Percentiles rank a stretch among this genome's conserved stretches.
Evolutionary conservation across 2,888 invertebrate genomes (phyloP).

Genomic region (Polymixis flavicincta): DNA sequence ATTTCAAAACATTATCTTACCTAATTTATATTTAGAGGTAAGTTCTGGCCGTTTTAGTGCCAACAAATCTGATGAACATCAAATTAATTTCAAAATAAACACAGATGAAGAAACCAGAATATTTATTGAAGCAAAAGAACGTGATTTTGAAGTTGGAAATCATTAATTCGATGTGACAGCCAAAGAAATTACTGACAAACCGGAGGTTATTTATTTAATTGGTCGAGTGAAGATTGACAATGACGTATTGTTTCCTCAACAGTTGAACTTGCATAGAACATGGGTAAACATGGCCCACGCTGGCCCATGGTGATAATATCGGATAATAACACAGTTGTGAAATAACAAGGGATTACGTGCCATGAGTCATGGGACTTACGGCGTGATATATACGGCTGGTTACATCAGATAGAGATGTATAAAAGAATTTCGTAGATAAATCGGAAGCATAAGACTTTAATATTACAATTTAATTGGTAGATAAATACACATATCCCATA

Average conservation of each 20-base stretch:
- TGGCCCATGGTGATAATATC: constrained; percentile 73
- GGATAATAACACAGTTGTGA: constrained; percentile 78
- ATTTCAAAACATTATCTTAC: too few relatives aligned
- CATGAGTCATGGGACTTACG: constrained; percentile 71
- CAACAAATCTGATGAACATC: constrained; percentile 9
- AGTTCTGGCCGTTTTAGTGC: background rate
- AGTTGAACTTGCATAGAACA: constrained; percentile 74
- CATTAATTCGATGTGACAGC: constrained; percentile 65
- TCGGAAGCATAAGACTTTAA: background rate
- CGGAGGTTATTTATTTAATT: constrained; percentile 79
- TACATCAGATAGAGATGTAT: constrained; percentile 36
- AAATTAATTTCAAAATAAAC: constrained; percentile 39
- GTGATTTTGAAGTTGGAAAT: constrained; percentile 61
- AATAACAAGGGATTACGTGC: constrained; percentile 72
- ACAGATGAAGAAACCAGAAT: constrained; percentile 34
- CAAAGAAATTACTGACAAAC: constrained; percentile 66
- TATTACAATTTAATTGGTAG: background rate
- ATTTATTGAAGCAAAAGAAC: constrained; percentile 58
- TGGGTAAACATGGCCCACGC: constrained; percentile 79
- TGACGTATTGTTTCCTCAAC: constrained; percentile 85
- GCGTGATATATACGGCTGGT: constrained; percentile 43
- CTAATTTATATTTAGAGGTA: too few relatives aligned
- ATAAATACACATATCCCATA: background rate
- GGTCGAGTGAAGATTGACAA: constrained; percentile 84
- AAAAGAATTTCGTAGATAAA: constrained; percentile 29